Base-by-base conservation (phyloP, 2,113 vertebrate species). In the Ahaetulla prasina region DNA sequence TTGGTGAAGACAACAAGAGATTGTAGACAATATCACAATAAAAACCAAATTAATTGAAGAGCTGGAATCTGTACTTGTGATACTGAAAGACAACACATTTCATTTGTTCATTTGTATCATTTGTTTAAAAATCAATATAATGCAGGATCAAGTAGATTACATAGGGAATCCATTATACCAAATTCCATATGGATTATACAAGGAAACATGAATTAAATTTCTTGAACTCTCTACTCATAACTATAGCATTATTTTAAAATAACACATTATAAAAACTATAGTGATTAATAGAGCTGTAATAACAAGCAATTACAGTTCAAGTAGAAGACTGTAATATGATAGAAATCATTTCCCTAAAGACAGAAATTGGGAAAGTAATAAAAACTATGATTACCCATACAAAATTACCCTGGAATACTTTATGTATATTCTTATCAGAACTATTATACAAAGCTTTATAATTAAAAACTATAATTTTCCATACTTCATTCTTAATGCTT, bases 371-470 rank as follows among this genome's bases (percentile, higher is more conserved):
- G 92, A 87, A n/a, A n/a, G 53, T 91, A 91, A 74, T 91, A 92
- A 94, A 92, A 35, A 55, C 6, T 93, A 3, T 92, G 47, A n/a
- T 90, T 93, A 54, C 0, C 35, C 1, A 45, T 74, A 50, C 2
- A 68, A 0, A 91, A 47, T 92, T 54, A 90, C 47, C 84, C 23
- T 22, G 1, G 90, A 86, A 91, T 0, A 55, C 0, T 20, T 90
- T 91, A 87, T 92, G 93, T 47, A 89, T 94, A 91, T 88, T 4
- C 57, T 93, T 90, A 93, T 55, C 0, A 1, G 74, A n/a, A 2
- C 43, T 87, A 87, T 68, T 90, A 50, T 87, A 90, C 89, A 93
- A 90, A 90, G 89, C 89, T 93, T 93, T 90, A 90, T 93, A 93
- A 93, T 93, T 93, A 92, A 92, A 95, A 95, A 43, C 10, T 85